Percentiles rank a stretch among this genome's conserved stretches.
These are phyloP conservation scores for Onthophagus taurus DNA, from an alignment of 1,140 invertebrate genomes.

Conservation along the genomic window DNA sequence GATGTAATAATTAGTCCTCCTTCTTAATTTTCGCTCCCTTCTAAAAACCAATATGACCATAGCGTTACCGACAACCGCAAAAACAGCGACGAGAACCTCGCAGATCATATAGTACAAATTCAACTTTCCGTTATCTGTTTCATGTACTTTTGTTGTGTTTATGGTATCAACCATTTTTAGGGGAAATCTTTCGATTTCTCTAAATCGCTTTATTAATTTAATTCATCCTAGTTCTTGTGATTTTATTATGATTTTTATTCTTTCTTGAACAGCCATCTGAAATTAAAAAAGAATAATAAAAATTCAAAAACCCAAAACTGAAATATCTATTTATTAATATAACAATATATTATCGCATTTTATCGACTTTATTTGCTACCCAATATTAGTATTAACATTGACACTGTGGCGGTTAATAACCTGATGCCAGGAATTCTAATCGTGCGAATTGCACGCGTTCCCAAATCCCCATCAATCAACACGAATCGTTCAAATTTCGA, in stretches of 20 bases:
- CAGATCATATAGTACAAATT: constrained; percentile 62
- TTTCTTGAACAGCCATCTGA: no score
- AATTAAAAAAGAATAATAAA: no score
- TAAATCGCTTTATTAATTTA: neutral
- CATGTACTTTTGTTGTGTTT: constrained; percentile 20
- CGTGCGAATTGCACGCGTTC: no score
- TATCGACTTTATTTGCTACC: no score
- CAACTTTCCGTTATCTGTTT: constrained; percentile 33
- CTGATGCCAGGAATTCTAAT: no score
- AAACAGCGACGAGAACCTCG: constrained; percentile 70
- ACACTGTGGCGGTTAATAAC: no score
- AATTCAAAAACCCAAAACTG: no score
- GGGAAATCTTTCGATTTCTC: neutral
- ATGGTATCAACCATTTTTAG: constrained; percentile 10
- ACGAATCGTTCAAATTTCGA: no score
- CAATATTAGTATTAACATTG: no score
- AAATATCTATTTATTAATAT: no score
- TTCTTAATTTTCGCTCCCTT: constrained; percentile 61
- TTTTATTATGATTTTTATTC: neutral
- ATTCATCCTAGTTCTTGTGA: neutral
- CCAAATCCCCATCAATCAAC: no score
- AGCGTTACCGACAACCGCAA: constrained; percentile 73
- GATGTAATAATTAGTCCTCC: constrained; percentile 86
- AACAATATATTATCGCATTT: no score
- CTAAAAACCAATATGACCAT: constrained; percentile 77